Base-by-base conservation (phyloP, 2,113 vertebrate species). In the Trochalopteron elliotii region DNA sequence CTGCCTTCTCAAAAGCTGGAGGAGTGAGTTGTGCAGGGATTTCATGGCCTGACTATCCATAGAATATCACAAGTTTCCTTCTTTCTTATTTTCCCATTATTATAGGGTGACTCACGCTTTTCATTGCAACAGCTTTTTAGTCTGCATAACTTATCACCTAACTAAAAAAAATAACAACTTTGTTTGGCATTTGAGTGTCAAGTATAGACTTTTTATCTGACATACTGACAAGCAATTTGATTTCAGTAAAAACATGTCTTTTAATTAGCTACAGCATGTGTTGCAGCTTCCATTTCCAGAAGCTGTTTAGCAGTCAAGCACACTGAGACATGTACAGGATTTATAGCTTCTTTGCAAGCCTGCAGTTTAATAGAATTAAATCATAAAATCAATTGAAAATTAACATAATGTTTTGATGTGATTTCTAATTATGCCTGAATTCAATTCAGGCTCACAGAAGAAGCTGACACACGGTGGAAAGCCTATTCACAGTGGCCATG, bases 351-450 rank as follows among this genome's bases (percentile, higher is more conserved):
- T 95, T 94, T 95, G 92, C 89, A 94, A 97, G 89, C 87, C 92
- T 95, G 33, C 68, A 83, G 88, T 96, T 96, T 97, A 93, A 94
- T 94, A 88, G 83, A 96, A 97, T 97, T 97, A 97, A 96, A 97
- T 97, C 89, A 94, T 96, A 93, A 97, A 97, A 97, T 96, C 96
- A 96, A 94, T 89, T 97, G 93, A 94, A 95, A 97, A 96, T 97
- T 97, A 97, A 82, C 96, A 95, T 97, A 97, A 96, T 96, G 88
- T 96, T 97, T 96, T 96, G 88, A 97, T 97, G 79, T 92, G 93
- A 93, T 96, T 96, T 97, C 96, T 96, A 94, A 96, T 97, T 95
- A 92, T 50, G 91, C 59, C 87, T 82, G 94, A 93, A 94, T 94
- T 90, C 67, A 92, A 65, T 83, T 90, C 87, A 77, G 72, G 44